Base-by-base conservation (phyloP, 2,888 invertebrate genomes). In the Esperia sulphurella region DNA sequence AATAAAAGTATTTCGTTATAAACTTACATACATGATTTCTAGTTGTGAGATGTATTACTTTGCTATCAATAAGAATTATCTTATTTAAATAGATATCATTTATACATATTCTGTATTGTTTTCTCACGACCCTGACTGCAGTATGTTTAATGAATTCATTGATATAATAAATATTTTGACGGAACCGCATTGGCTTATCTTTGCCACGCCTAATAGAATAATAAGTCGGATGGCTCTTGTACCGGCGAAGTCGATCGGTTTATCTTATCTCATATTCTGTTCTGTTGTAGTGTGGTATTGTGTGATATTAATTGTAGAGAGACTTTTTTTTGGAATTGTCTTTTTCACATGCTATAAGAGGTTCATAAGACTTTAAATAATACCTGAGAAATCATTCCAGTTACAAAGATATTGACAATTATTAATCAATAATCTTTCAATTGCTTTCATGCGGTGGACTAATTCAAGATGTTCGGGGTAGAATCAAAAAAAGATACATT, bases 101-200 rank as follows among this genome's bases (percentile, higher is more conserved):
- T n/a, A n/a, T n/a, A 49, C 38, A 39, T 41, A 49, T 45, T 46
- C 43, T 14, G 37, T 48, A 49, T 47, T 37, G 21, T 29, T 53
- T 59, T 63, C 61, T 56, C 63, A 63, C 61, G 63, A 53, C 53
- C 53, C 43, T 51, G 40, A 40, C 40, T 48, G 30, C 48, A 49
- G 49, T 52, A 53, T 43, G 47, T 57, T 60, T 63, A 61, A 65
- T 70, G 60, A 61, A 67, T 71, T 65, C 61, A 59, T 64, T 63
- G 65, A 69, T 61, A 61, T 58, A 68, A 73, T 74, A 79, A 79
- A 79, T 75, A 78, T 79, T 79, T 71, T 75, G 77, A 79, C 79
- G 70, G 56, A 52, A 49, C 35, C 37, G 14, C 13, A 5, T 41
- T 13, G 29, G 42, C 54, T 65, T 68, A 67, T 74, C 68, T 59